Base-by-base conservation (phyloP, 2,797 vertebrate genomes). In the Distichodus sexfasciatus region DNA sequence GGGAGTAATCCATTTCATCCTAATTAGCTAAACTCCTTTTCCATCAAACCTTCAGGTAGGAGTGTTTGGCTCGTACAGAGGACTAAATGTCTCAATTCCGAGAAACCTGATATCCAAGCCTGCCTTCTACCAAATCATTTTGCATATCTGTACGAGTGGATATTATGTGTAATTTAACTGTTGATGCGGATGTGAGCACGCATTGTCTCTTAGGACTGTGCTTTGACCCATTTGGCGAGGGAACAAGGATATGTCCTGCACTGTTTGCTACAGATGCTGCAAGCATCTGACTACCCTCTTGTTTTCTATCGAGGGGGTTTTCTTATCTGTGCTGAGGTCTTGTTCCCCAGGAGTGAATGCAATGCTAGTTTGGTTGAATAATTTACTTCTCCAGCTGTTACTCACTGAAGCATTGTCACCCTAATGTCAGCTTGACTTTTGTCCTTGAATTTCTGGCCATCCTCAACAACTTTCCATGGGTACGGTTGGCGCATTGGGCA, bases 321-420 rank as follows among this genome's bases (percentile, higher is more conserved):
- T 26, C 38, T 35, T 3, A n/a, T 15, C 54, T 24, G 54, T 24
- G 21, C 29, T 36, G 23, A 28, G 33, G 35, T 46, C 23, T 62
- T 54, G 10, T 38, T 71, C 54, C 41, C 60, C 44, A 53, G 64
- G 41, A 71, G 46, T 50, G 21, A 24, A 40, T 47, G 48, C 47
- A 19, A 17, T 36, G 33, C 31, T 31, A 12, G 57, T 54, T 64
- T 44, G 50, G 24, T 55, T 71, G 59, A 61, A 64, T 58, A 57
- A 48, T 71, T 59, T 41, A 50, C 54, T 50, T 57, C 23, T 33
- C 62, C 41, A 50, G 70, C 51, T 66, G 47, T 51, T 66, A 26
- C 62, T 35, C 26, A 59, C 41, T 40, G 40, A 38, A 46, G 15
- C 41, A 26, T 50, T 58, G 28, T 59, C 38, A 51, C 70, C 62